phyloP scores from a whole-genome alignment of 2,113 vertebrate genomes.

The Lophotis ruficrista region DNA sequence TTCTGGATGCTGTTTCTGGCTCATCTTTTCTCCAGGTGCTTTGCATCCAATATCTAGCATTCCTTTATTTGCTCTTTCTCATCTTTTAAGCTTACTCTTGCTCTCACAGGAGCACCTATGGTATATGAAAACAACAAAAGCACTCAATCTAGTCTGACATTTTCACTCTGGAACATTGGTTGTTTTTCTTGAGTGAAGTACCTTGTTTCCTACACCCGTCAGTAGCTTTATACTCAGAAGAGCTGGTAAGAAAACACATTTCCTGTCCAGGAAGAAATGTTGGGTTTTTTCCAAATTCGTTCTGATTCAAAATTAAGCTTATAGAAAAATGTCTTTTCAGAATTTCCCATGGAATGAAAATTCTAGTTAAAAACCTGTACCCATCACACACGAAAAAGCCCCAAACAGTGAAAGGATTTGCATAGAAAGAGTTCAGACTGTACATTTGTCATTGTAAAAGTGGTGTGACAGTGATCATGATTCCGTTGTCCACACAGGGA shows the following conservation, averaged over 20 bases:
- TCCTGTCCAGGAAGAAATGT: not conserved
- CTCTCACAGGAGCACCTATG: not conserved
- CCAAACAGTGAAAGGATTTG: not conserved
- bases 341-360: not conserved
- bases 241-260: not conserved
- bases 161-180: not conserved
- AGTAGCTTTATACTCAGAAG: not conserved
- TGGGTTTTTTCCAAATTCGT: not conserved
- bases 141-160: not conserved
- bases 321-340: not conserved
- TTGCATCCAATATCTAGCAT: not conserved
- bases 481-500: not conserved
- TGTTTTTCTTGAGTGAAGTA: not conserved
- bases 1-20: not conserved
- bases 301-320: not conserved
- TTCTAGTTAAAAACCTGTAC: not conserved
- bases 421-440: not conserved
- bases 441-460: not conserved
- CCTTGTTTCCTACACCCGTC: not conserved
- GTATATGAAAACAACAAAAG: not conserved
- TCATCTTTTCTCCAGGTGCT: not conserved
- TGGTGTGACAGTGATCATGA: fast-evolving
- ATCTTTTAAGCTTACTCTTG: not conserved
- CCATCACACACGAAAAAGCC: not conserved
- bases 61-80: not conserved